Evolutionary conservation across 2,888 invertebrate species (phyloP).

Genomic region (Philereme vetulata): DNA sequence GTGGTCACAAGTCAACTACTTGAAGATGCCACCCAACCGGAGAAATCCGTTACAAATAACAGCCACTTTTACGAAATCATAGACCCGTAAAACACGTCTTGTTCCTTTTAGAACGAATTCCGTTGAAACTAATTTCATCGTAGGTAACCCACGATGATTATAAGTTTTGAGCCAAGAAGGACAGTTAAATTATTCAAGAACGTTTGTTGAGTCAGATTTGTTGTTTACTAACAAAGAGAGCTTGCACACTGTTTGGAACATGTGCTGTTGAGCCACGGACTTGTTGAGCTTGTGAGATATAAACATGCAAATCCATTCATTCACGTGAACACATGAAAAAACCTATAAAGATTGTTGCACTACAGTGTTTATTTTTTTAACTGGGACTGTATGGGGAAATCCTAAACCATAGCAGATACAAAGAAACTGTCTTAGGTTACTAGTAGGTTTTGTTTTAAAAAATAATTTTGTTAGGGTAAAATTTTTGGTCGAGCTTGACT

Average conservation of each 20-base stretch:
- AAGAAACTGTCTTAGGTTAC: no score
- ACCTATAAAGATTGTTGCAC: constrained; percentile 33
- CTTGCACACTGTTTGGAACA: constrained; percentile 43
- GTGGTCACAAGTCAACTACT: constrained; percentile 44
- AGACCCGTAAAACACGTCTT: constrained; percentile 18
- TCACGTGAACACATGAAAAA: constrained; percentile 43
- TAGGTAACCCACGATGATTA: no score
- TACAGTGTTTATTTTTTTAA: constrained; percentile 16
- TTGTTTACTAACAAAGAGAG: constrained; percentile 30
- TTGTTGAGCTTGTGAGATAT: constrained; percentile 42
- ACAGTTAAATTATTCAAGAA: no score
- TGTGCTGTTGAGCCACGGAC: constrained; percentile 42
- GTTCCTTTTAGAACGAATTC: constrained; percentile 20
- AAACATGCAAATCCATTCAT: constrained; percentile 58
- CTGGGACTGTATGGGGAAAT: no score
- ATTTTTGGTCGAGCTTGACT: no score
- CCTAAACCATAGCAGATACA: no score
- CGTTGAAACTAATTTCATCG: constrained; percentile 11
- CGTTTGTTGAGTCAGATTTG: constrained; percentile 35
- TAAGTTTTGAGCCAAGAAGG: no score
- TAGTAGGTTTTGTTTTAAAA: no score
- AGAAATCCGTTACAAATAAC: constrained; percentile 69
- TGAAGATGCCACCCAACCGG: constrained; percentile 68
- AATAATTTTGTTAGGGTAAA: no score
- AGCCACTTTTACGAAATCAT: constrained; percentile 19